phyloP scores from a whole-genome alignment of 1,140 invertebrate genomes.

The Ptiloglossa arizonensis region DNA sequence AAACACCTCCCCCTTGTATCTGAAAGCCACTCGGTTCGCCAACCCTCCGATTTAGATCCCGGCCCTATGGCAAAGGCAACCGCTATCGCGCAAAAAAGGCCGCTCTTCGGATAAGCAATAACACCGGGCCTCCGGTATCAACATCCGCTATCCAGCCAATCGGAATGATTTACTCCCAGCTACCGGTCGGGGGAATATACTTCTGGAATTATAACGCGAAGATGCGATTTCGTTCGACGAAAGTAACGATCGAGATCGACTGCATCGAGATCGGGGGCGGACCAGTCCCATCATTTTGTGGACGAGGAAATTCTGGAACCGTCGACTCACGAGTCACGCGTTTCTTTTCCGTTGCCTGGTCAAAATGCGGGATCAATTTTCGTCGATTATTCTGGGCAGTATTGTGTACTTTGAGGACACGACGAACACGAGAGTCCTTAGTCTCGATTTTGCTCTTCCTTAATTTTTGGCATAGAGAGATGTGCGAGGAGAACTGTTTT shows the following conservation, averaged over 20 bases:
- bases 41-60: constrained; percentile 64
- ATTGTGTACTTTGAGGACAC: too few species aligned
- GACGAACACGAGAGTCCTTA: too few species aligned
- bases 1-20: constrained; percentile 74
- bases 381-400: too few species aligned
- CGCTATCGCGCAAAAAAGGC: constrained; percentile 43
- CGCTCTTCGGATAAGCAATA: constrained; percentile 51
- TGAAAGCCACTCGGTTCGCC: constrained; percentile 67
- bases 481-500: too few species aligned
- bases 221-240: neutral
- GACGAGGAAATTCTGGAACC: neutral
- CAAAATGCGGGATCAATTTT: too few species aligned
- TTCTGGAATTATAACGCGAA: neutral
- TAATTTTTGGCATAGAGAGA: too few species aligned
- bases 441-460: too few species aligned
- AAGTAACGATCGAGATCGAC: too few species aligned
- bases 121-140: constrained; percentile 41
- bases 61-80: constrained; percentile 41
- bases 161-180: constrained; percentile 31
- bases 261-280: too few species aligned
- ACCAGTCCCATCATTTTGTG: neutral
- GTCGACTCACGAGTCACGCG: too few species aligned
- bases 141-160: constrained; percentile 44
- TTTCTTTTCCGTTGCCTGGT: too few species aligned
- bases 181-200: neutral